These are phyloP conservation scores for Notolepis coatsorum DNA, from an alignment of 2,797 vertebrate species.

Conservation along the genomic window DNA sequence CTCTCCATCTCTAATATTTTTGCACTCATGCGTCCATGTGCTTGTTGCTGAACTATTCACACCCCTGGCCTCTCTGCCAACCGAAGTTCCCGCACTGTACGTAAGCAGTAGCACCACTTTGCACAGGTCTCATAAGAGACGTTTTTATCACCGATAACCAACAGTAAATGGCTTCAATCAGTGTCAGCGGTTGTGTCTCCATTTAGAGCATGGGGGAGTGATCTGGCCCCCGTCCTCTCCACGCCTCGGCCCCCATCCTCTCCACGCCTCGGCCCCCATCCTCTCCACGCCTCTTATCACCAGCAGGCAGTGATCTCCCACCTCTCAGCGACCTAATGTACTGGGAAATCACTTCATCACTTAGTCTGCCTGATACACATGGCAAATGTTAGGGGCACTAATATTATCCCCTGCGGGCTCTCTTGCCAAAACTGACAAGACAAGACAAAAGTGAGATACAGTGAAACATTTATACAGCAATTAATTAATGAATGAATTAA, in stretches of 20 bases:
- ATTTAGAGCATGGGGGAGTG: constrained; percentile 52
- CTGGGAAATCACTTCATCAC: constrained; percentile 40
- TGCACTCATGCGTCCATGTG: not conserved
- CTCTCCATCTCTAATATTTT: too few species aligned
- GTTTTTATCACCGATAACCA: constrained; percentile 37
- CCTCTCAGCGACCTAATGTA: constrained; percentile 7
- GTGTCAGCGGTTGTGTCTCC: constrained; percentile 43
- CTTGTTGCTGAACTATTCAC: not conserved
- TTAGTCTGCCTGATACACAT: constrained; percentile 16
- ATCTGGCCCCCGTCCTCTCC: constrained; percentile 62
- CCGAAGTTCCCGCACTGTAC: not conserved
- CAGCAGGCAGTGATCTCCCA: constrained; percentile 41
- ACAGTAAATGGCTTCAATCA: constrained; percentile 43
- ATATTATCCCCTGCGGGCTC: constrained; percentile 19
- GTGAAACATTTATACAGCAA: not conserved
- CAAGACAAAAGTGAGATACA: constrained; percentile 27
- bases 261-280: constrained; percentile 52
- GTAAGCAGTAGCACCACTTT: constrained; percentile 6
- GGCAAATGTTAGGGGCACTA: constrained; percentile 13
- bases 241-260: constrained; percentile 64
- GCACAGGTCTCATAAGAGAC: constrained; percentile 5
- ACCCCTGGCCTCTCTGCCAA: too few species aligned
- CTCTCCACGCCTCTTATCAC: constrained; percentile 65
- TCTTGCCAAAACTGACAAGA: constrained; percentile 30
- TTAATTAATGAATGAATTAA: not conserved